Conservation (phyloP, 2,888 invertebrate genomes). For the Plagodis dolabraria region DNA sequence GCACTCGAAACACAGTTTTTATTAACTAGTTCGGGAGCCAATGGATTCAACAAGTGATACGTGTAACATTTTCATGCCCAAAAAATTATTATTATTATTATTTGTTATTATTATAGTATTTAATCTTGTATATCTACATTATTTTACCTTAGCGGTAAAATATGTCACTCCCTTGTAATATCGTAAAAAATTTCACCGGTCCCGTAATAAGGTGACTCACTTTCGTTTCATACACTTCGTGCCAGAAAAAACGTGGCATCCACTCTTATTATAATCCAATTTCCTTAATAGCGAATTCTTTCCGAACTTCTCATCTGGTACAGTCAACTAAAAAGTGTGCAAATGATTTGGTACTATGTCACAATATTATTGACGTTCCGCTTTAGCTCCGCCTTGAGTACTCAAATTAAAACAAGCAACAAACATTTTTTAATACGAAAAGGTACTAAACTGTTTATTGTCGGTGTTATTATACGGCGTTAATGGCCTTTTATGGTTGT, state of each 20-base stretch:
- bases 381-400: neutral
- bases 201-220: conserved; percentile 26
- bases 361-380: neutral
- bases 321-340: conserved; percentile 21
- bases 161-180: conserved; percentile 6
- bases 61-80: too few relatives aligned
- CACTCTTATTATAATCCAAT: conserved; percentile 47
- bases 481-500: conserved; percentile 36
- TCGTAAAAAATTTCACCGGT: conserved; percentile 24
- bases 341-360: conserved; percentile 6
- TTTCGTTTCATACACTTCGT: conserved; percentile 2
- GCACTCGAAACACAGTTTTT: too few relatives aligned
- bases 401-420: neutral
- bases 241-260: conserved; percentile 25
- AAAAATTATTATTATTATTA: too few relatives aligned
- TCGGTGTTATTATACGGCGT: conserved; percentile 3
- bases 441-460: conserved; percentile 1
- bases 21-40: too few relatives aligned
- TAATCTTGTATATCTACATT: too few relatives aligned
- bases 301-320: conserved; percentile 42
- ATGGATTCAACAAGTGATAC: too few relatives aligned
- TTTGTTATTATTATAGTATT: too few relatives aligned
- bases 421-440: conserved; percentile 6
- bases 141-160: neutral
- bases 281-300: conserved; percentile 51